Conservation (phyloP, 2,797 vertebrate genomes). For the Orestias chungarensis region DNA sequence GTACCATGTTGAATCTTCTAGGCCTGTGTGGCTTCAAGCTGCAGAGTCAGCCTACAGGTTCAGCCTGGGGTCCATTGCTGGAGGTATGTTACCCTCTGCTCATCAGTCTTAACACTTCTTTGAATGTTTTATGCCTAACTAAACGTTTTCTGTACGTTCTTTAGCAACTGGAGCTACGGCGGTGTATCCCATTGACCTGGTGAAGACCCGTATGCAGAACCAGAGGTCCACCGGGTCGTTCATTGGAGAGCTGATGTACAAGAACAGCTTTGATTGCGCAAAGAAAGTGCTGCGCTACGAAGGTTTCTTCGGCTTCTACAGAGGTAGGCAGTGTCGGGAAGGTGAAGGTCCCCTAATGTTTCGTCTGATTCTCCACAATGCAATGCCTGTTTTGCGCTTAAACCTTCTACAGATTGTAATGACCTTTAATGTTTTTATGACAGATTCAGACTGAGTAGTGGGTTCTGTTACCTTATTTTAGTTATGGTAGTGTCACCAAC, state of each 20-base stretch:
- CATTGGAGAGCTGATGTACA: constrained; percentile 97
- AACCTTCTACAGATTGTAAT: neutral
- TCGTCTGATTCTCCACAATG: neutral
- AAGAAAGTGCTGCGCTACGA: constrained; percentile 98
- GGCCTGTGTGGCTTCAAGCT: constrained; percentile 90
- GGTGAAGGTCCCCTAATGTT: neutral
- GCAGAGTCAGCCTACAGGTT: constrained; percentile 97
- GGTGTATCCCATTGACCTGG: constrained; percentile 97
- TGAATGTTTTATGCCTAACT: neutral
- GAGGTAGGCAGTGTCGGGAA: constrained; percentile 79
- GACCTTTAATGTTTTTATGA: neutral
- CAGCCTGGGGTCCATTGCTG: constrained; percentile 93
- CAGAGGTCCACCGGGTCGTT: constrained; percentile 93
- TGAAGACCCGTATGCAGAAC: constrained; percentile 99
- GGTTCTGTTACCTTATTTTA: neutral
- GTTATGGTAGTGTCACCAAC: neutral
- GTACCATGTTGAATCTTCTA: constrained; percentile 79
- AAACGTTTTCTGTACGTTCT: constrained; percentile 16
- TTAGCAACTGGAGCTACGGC: constrained; percentile 96
- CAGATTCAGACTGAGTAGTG: neutral
- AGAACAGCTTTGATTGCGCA: constrained; percentile 99
- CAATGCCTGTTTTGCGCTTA: neutral
- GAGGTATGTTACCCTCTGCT: constrained; percentile 83
- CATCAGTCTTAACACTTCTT: neutral
- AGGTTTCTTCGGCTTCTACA: constrained; percentile 96